These are phyloP conservation scores for Harpalus rubripes DNA, from an alignment of 2,888 invertebrate species.

Conservation along the genomic window DNA sequence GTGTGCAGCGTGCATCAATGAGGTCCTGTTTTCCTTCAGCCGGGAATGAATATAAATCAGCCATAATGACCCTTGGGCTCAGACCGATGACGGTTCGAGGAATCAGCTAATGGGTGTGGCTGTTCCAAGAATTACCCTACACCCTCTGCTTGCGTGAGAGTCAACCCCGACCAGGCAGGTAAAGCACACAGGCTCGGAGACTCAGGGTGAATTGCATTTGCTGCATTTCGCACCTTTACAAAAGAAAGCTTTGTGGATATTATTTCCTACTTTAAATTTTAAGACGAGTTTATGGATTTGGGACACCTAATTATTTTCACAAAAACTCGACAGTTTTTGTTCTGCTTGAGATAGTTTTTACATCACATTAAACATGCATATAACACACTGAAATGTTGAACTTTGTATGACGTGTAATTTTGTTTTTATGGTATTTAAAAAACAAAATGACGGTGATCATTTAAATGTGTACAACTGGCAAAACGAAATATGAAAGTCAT, in stretches of 20 bases:
- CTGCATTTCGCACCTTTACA: constrained; percentile 26
- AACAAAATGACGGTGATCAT: too few species aligned
- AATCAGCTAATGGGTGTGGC: constrained; percentile 31
- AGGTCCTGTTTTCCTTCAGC: constrained; percentile 30
- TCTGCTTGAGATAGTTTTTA: not conserved
- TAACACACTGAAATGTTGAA: not conserved
- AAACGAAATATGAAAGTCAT: too few species aligned
- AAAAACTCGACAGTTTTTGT: not conserved
- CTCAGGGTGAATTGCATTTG: not conserved
- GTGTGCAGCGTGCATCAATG: constrained; percentile 20
- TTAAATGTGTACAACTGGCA: too few species aligned
- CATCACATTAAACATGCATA: not conserved
- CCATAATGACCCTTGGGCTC: constrained; percentile 36
- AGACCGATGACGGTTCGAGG: constrained; percentile 18
- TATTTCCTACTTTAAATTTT: not conserved
- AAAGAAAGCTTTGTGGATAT: not conserved
- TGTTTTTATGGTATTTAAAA: too few species aligned
- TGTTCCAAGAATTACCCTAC: constrained; percentile 17
- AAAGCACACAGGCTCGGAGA: not conserved
- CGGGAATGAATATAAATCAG: constrained; percentile 45
- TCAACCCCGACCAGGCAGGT: not conserved
- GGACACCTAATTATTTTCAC: constrained; percentile 2
- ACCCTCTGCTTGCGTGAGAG: constrained; percentile 9
- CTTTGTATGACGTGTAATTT: too few species aligned
- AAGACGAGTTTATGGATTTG: not conserved